These are phyloP conservation scores for Betta splendens DNA, from an alignment of 2,797 vertebrate genomes.

Conservation along the genomic window DNA sequence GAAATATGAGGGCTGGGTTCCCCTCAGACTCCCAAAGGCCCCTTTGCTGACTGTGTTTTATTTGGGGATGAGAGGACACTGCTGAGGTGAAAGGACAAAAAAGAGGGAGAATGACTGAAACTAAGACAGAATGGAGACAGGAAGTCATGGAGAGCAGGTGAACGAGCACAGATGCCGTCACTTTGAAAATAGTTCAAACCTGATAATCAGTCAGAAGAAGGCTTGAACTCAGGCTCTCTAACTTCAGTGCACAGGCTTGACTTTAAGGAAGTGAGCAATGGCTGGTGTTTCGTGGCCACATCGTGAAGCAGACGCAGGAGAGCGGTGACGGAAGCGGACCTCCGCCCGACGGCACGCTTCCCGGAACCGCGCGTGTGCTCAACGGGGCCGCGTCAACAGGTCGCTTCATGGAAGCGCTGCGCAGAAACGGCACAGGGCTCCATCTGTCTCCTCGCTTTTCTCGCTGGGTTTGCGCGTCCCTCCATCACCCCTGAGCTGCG, in stretches of 20 bases:
- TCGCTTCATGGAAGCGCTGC: constrained; percentile 14
- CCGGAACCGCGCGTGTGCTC: constrained; percentile 26
- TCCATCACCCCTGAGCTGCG: constrained; percentile 30
- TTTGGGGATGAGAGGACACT: constrained; percentile 62
- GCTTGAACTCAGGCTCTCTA: no score
- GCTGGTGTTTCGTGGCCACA: no score
- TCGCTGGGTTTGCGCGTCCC: constrained; percentile 8
- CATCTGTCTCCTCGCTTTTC: constrained; percentile 30
- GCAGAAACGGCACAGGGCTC: constrained; percentile 18
- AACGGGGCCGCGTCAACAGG: constrained; percentile 38
- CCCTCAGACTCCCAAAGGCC: constrained; percentile 75
- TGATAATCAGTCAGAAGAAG: no score
- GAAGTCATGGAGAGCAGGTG: background rate
- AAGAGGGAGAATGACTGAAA: constrained; percentile 27
- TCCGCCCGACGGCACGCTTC: constrained; percentile 21
- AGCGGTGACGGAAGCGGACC: constrained; percentile 21
- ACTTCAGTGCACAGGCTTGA: no score
- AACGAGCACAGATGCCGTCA: no score
- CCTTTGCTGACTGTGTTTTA: constrained; percentile 80
- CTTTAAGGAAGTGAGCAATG: no score
- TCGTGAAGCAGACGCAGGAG: constrained; percentile 9
- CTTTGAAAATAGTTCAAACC: no score
- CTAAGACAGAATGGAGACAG: constrained; percentile 2
- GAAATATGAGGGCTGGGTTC: constrained; percentile 81
- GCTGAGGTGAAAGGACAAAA: constrained; percentile 49